Evolutionary conservation across 1,140 invertebrate species (phyloP).

Genomic region (Cyclargus thomasi): DNA sequence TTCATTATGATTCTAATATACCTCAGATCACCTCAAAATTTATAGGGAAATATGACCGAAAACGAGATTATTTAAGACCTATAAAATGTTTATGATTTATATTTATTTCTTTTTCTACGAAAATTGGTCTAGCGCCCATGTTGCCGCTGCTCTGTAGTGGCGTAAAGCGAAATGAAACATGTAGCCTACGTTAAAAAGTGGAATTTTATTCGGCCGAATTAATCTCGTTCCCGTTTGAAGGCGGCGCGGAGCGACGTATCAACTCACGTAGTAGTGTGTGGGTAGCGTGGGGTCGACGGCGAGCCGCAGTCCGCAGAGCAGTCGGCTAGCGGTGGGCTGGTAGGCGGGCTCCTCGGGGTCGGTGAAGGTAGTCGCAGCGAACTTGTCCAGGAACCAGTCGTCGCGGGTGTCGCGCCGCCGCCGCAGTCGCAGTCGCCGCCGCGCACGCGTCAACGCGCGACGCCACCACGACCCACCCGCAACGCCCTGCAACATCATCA

Average conservation of each 20-base stretch:
- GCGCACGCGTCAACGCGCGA: constrained; percentile 32
- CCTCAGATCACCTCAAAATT: too few species aligned
- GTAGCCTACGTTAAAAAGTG: too few species aligned
- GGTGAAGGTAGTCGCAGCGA: constrained; percentile 63
- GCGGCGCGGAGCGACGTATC: neutral
- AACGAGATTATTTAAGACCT: too few species aligned
- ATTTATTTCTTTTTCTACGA: too few species aligned
- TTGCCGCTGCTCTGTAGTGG: too few species aligned
- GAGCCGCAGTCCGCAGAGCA: constrained; percentile 74
- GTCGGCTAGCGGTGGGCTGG: constrained; percentile 56
- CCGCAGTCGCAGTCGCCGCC: constrained; percentile 38
- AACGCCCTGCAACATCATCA: neutral
- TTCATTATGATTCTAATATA: too few species aligned
- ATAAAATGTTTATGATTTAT: too few species aligned
- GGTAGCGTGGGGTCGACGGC: constrained; percentile 79
- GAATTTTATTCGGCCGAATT: too few species aligned
- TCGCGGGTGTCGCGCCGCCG: constrained; percentile 59
- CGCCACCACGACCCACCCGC: constrained; percentile 29
- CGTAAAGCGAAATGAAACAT: too few species aligned
- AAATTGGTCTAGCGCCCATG: too few species aligned
- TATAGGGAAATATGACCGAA: too few species aligned
- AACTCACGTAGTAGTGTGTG: constrained; percentile 75
- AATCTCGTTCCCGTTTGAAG: too few species aligned
- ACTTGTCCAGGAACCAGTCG: constrained; percentile 80
- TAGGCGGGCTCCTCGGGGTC: constrained; percentile 65